These are phyloP conservation scores for Cryptus viduatorius DNA, from an alignment of 2,888 invertebrate species.

Conservation along the genomic window DNA sequence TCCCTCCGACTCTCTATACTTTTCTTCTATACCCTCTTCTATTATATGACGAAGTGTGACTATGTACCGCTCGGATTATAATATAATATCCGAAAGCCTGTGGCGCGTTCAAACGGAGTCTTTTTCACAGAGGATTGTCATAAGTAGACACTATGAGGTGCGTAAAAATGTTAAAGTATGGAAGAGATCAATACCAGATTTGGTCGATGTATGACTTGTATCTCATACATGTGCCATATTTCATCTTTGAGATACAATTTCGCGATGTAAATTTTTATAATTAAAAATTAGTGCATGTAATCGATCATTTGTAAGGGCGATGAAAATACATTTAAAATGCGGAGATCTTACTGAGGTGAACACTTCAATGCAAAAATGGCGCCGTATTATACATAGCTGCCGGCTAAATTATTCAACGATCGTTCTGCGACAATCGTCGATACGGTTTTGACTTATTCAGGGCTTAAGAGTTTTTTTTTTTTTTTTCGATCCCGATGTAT, in stretches of 20 bases:
- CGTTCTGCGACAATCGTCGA: slow-evolving; percentile 58
- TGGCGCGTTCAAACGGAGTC: slow-evolving; percentile 33
- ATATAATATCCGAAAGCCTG: slow-evolving; percentile 78
- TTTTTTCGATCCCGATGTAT: slow-evolving; percentile 29
- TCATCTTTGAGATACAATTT: neutral
- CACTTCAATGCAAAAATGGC: neutral
- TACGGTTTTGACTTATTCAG: slow-evolving; percentile 62
- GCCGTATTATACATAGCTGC: too few species aligned
- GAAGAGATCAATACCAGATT: neutral
- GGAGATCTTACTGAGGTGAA: neutral
- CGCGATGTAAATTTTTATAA: too few species aligned
- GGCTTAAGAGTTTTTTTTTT: slow-evolving; percentile 16
- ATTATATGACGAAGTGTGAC: slow-evolving; percentile 41
- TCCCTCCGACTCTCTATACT: slow-evolving; percentile 56
- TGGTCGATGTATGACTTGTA: neutral
- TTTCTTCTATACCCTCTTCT: slow-evolving; percentile 54
- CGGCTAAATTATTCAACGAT: slow-evolving; percentile 51
- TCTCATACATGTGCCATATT: neutral
- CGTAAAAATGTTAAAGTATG: neutral
- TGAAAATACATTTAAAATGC: too few species aligned
- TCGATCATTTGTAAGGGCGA: too few species aligned
- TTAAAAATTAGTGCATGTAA: too few species aligned
- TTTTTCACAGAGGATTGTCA: slow-evolving; percentile 12
- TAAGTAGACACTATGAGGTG: slow-evolving; percentile 8
- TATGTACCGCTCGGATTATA: slow-evolving; percentile 78